Conservation (phyloP, 2,888 invertebrate species). For the Oscheius onirici region DNA sequence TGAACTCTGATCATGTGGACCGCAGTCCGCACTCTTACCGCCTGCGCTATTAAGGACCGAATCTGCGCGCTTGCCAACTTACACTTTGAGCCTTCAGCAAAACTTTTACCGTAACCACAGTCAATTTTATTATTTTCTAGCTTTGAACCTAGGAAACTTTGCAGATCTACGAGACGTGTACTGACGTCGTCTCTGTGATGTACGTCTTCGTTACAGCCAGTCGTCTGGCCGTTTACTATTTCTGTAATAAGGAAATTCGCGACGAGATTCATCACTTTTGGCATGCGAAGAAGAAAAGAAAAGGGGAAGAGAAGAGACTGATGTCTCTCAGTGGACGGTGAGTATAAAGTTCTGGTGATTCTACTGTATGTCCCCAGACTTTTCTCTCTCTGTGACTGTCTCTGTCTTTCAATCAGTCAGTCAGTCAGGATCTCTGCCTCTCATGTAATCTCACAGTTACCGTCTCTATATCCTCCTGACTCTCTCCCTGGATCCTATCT, state of each 20-base stretch:
- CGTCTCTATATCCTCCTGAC: too few relatives aligned
- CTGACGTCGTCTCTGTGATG: slow-evolving; percentile 66
- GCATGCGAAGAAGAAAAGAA: slow-evolving; percentile 6
- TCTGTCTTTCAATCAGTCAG: neutral
- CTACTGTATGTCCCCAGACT: too few relatives aligned
- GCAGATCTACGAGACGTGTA: slow-evolving; percentile 67
- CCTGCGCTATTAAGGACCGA: too few relatives aligned
- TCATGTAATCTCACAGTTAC: neutral
- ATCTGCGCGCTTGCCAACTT: too few relatives aligned
- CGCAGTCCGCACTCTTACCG: neutral
- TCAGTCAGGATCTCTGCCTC: neutral
- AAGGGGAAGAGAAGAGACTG: slow-evolving; percentile 9
- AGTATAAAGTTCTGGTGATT: too few relatives aligned
- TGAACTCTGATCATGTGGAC: neutral
- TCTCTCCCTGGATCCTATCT: too few relatives aligned
- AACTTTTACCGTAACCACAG: too few relatives aligned
- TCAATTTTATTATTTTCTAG: too few relatives aligned
- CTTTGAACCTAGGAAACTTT: too few relatives aligned
- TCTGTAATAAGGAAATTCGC: slow-evolving; percentile 61
- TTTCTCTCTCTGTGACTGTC: too few relatives aligned
- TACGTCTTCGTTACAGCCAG: slow-evolving; percentile 68
- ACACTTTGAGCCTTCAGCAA: too few relatives aligned
- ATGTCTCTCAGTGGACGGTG: slow-evolving; percentile 8
- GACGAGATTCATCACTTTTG: slow-evolving; percentile 42
- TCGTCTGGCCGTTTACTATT: slow-evolving; percentile 62